Conservation (phyloP, 2,113 vertebrate genomes). For the Perca schrenkii region DNA sequence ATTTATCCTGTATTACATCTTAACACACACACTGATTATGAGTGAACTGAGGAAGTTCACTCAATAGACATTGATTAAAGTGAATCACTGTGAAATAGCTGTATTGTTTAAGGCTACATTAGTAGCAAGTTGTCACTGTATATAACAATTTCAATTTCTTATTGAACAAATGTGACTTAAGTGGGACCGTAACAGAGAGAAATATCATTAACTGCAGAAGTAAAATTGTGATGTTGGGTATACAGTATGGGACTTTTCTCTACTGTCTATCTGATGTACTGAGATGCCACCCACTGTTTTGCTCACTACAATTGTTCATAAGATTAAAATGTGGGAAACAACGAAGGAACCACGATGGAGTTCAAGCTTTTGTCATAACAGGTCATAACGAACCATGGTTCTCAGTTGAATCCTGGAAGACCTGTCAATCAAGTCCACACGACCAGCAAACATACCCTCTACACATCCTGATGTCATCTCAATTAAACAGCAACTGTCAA, state of each 20-base stretch:
- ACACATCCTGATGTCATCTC: not conserved
- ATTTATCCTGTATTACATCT: conserved; percentile 1
- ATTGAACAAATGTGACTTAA: not conserved
- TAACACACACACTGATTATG: conserved; percentile 19
- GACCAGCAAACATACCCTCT: not conserved
- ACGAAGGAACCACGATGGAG: not conserved
- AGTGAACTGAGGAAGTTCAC: conserved; percentile 34
- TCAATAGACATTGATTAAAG: conserved; percentile 21
- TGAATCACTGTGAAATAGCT: conserved; percentile 19
- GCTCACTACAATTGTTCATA: not conserved
- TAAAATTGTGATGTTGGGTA: not conserved
- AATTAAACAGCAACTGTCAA: not conserved
- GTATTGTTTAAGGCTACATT: conserved; percentile 8
- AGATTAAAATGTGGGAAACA: not conserved
- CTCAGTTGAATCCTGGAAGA: not conserved
- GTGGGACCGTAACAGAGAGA: not conserved
- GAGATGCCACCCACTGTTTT: not conserved
- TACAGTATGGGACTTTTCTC: not conserved
- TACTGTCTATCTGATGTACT: not conserved
- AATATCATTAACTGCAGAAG: not conserved
- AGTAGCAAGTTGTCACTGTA: not conserved
- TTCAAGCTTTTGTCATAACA: no score
- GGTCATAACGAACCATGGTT: not conserved
- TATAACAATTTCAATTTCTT: conserved; percentile 13
- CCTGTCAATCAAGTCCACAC: not conserved